Evolutionary conservation across 2,888 invertebrate genomes (phyloP).

Genomic region (Idaea straminata): DNA sequence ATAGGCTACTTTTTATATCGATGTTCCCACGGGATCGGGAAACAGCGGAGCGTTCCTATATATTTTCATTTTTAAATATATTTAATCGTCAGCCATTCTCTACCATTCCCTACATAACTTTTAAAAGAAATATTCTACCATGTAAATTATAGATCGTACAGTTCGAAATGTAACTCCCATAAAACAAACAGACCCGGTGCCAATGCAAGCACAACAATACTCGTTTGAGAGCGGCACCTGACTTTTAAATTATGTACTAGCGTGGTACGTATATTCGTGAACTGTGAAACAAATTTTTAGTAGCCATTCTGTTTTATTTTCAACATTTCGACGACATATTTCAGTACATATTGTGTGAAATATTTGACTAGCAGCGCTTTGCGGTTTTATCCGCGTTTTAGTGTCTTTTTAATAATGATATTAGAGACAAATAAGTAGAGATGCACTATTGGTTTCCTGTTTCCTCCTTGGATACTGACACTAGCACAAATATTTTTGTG

Average conservation of each 20-base stretch:
- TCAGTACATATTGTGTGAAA: background rate
- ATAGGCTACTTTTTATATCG: no score
- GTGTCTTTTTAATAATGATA: no score
- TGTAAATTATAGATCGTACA: background rate
- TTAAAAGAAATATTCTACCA: background rate
- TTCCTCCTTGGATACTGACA: no score
- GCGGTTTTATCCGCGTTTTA: no score
- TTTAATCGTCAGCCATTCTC: background rate
- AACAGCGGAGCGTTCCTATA: no score
- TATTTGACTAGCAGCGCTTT: background rate
- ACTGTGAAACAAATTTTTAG: background rate
- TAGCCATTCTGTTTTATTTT: background rate
- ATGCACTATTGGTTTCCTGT: no score
- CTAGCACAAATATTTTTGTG: no score
- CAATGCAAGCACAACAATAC: slow-evolving; percentile 1
- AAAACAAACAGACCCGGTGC: background rate
- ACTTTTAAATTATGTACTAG: background rate
- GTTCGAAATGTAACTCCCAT: background rate
- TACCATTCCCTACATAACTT: background rate
- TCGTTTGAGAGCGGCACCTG: background rate
- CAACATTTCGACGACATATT: background rate
- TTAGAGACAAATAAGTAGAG: no score
- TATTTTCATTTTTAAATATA: background rate
- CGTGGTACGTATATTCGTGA: background rate
- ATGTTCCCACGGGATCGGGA: no score